Evolutionary conservation across 2,113 vertebrate genomes (phyloP), one percentile per base, ranked within the genome.

Genomic region (Halcyon malimbica): DNA sequence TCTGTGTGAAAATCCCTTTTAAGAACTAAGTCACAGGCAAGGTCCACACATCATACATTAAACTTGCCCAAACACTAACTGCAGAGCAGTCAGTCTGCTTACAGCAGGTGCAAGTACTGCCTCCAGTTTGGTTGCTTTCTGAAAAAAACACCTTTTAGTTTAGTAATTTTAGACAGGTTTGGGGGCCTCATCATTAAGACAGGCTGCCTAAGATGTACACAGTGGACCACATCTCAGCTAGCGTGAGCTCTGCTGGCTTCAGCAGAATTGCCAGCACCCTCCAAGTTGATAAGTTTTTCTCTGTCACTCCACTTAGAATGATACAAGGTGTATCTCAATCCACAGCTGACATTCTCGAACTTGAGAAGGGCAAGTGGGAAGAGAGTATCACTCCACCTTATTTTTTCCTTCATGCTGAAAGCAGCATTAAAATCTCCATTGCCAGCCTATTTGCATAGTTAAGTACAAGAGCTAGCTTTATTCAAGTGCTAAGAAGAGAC

Each of bases 1-100:
- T 90, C 15, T 67, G 35, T 57, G 42, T 77, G 71, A 90, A 90
- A 92, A 94, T 70, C 50, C 51, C 67, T 94, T 93, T 88, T 91
- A 93, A 90, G 79, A 83, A 77, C 67, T 19, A 74, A 92, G 60
- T 90, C 82, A 92, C 75, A 71, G 71, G 76, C 64, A 77, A 59
- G 31, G 42, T 88, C 75, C 39, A 53, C 59, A 74, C 46, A 54
- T 50, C 28, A 12, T 48, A 51, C 9, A 28, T 79, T 77, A 76
- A 77, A 85, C 11, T 82, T 85, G 67, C 37, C 76, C 51, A 57
- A 83, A 86, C 20, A 17, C n/a, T 35, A 71, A 37, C 19, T 69
- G 53, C 53, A 37, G 69, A 79, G 51, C 57, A 54, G 16, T 37
- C 33, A 25, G 9, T 75, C 26, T 75, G 1, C 64, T 59, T 63